A percentile compares a stretch with the other conserved stretches of the same genome.
These are phyloP conservation scores for Brachionus rotundiformis DNA, from an alignment of 1,140 invertebrate species.

Conservation along the genomic window DNA sequence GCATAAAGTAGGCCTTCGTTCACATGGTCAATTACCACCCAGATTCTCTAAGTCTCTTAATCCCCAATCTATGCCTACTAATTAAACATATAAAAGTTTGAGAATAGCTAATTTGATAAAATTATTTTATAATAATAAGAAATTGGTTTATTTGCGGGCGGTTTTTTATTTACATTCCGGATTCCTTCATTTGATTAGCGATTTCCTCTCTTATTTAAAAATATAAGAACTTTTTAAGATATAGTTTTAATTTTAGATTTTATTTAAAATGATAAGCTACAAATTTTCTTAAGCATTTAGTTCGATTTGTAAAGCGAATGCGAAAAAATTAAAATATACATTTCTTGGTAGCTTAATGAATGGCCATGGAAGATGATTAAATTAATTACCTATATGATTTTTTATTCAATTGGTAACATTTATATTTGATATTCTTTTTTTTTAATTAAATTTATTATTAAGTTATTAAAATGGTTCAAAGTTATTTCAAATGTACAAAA, in stretches of 20 bases:
- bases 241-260: not conserved
- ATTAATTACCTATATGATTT: conserved; percentile 16
- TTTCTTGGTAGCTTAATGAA: not conserved
- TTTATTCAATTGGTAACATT: conserved; percentile 19
- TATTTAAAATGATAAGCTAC: not conserved
- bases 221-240: not conserved
- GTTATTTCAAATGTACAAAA: conserved; percentile 51
- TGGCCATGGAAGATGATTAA: conserved; percentile 36
- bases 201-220: not conserved
- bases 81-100: conserved; percentile 21
- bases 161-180: conserved; percentile 1
- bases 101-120: not conserved
- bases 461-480: conserved; percentile 45
- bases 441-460: not conserved
- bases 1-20: conserved; percentile 6
- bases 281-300: not conserved
- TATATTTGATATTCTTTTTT: no score
- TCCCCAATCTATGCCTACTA: not conserved
- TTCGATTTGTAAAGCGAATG: not conserved
- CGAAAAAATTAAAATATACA: not conserved
- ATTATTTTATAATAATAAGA: conserved; percentile 8
- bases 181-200: not conserved
- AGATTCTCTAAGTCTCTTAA: conserved; percentile 2
- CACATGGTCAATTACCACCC: conserved; percentile 15
- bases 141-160: not conserved